Evolutionary conservation across 2,888 invertebrate species (phyloP), one percentile per base, ranked within the genome.

Genomic region (Amiota minor): DNA sequence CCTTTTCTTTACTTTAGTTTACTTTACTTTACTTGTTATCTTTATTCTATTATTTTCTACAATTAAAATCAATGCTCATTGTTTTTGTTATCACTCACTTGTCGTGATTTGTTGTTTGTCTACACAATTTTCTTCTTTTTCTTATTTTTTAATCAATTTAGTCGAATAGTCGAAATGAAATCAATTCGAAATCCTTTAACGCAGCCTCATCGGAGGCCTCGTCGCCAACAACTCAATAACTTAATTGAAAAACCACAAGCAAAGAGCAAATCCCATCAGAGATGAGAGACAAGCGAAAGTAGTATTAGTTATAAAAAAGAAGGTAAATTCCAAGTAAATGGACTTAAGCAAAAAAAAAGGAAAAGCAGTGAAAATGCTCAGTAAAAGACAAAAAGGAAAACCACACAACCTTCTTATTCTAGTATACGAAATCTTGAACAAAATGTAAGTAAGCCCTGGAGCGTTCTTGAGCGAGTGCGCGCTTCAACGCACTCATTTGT

Each of bases 181-280:
- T 72, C 71, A 56, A 68, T 71, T 67, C 61, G 20, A 80, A 76
- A 76, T 80, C 65, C 77, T 78, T 76, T 72, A 71, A 64, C 64
- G 59, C 72, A 75, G 62, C 50, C 72, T 35, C 35, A 8, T 4
- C 73, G 16, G 9, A 67, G 49, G 61, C 61, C 59, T 46, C 64
- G 65, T 45, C 71, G 20, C 53, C 18, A 47, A 20, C 61, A 67
- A 50, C 71, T 72, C 80, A 79, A 80, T 80, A 80, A 79, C 77
- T 80, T 80, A 80, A 80, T 80, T 80, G 78, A 75, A 80, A 80
- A 80, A 78, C 77, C 78, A 8, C 18, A 77, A 80, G 74, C 77
- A 79, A 78, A 78, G 77, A 75, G 16, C 45, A 64, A 64, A 64
- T 14, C n/a, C 46, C 64, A 16, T n/a, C 35, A 64, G 45, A 73